Conservation (phyloP, 2,888 invertebrate species). For the Rotaria sp. region DNA sequence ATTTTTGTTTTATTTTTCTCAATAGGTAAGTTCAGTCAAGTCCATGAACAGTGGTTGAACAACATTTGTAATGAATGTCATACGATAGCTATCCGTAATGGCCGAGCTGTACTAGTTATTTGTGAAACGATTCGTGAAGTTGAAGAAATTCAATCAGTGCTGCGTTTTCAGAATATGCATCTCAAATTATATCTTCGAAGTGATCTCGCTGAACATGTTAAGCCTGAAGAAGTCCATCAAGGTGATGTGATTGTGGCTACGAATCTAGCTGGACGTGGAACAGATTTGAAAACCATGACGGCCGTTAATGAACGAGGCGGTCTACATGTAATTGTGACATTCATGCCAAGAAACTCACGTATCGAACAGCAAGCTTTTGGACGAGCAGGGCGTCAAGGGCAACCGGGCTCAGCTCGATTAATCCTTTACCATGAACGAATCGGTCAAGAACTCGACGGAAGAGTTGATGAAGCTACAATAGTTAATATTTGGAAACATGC, state of each 20-base stretch:
- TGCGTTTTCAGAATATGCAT: background rate
- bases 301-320: slow-evolving; percentile 40
- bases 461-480: background rate
- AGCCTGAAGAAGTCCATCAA: slow-evolving; percentile 16
- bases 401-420: slow-evolving; percentile 40
- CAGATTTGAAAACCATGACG: background rate
- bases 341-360: slow-evolving; percentile 41
- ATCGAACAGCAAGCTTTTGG: slow-evolving; percentile 42
- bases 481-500: background rate
- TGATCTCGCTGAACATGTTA: background rate
- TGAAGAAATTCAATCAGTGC: background rate
- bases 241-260: slow-evolving; percentile 13
- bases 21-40: background rate
- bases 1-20: no score
- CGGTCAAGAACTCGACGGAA: background rate
- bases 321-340: slow-evolving; percentile 42
- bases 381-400: slow-evolving; percentile 41
- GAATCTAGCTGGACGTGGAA: slow-evolving; percentile 35
- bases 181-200: background rate
- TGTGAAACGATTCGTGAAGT: background rate
- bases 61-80: background rate
- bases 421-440: background rate
- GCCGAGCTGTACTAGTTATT: background rate
- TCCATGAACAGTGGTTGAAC: background rate
- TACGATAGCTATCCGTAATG: background rate